Conservation (phyloP, 2,888 invertebrate species). For the Teleogryllus oceanicus region DNA sequence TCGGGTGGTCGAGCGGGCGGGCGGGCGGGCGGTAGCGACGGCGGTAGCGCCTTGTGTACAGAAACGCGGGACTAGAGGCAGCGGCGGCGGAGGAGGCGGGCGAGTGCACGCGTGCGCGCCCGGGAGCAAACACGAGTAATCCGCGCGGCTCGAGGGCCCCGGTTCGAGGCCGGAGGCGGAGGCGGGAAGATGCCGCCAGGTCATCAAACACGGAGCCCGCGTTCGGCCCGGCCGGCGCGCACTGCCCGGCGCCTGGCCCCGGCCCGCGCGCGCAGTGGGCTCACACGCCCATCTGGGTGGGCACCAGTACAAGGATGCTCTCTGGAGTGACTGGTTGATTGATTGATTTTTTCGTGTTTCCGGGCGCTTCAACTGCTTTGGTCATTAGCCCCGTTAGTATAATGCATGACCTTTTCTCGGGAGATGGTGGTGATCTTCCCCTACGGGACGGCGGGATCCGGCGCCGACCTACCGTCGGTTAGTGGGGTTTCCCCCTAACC, state of each 20-base stretch:
- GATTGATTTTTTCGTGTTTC: too few species aligned
- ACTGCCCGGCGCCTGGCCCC: not conserved
- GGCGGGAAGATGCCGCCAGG: conserved; percentile 1
- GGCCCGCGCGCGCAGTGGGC: too few species aligned
- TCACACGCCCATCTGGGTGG: too few species aligned
- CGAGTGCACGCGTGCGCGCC: not conserved
- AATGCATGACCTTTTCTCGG: too few species aligned
- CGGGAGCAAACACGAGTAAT: not conserved
- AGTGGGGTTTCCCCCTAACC: too few species aligned
- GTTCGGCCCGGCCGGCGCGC: not conserved
- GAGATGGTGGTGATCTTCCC: too few species aligned
- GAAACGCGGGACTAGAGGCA: not conserved
- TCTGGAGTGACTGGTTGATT: too few species aligned
- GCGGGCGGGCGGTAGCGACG: not conserved
- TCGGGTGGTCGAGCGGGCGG: not conserved
- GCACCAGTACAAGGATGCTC: too few species aligned
- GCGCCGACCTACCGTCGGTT: too few species aligned
- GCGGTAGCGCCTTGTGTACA: not conserved
- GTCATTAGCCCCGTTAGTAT: too few species aligned
- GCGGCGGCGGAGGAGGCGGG: not conserved
- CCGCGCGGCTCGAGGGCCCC: not conserved
- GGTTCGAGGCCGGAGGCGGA: not conserved
- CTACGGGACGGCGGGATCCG: too few species aligned
- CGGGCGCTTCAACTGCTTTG: too few species aligned
- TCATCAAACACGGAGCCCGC: not conserved